A percentile compares a stretch with the other conserved stretches of the same genome.
Conservation (phyloP, 2,113 vertebrate genomes). For the Acanthisitta chloris region DNA sequence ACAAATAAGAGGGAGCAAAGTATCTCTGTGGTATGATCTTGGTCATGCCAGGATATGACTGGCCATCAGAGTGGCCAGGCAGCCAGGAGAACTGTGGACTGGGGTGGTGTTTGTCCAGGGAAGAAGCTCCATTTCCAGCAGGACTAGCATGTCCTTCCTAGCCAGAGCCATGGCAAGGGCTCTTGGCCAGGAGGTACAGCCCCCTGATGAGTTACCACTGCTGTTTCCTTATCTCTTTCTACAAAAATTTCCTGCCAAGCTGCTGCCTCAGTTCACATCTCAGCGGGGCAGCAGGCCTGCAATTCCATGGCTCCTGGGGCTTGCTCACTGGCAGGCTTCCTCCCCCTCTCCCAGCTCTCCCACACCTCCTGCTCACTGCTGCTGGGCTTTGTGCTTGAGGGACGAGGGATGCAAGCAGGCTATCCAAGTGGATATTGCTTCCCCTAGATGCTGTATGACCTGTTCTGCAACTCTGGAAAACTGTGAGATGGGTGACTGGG, state of each 20-base stretch:
- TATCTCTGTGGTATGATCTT: neutral
- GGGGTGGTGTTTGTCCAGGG: neutral
- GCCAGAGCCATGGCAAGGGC: neutral
- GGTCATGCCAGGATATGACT: neutral
- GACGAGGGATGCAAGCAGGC: neutral
- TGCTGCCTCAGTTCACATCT: neutral
- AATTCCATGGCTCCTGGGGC: neutral
- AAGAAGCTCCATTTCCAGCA: neutral
- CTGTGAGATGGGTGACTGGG: neutral
- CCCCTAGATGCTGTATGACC: neutral
- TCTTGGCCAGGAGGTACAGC: neutral
- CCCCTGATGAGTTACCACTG: neutral
- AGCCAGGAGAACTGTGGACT: neutral
- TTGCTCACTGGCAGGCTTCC: neutral
- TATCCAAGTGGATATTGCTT: neutral
- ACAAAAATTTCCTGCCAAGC: neutral
- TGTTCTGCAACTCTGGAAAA: neutral
- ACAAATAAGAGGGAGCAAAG: neutral
- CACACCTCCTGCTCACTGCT: neutral
- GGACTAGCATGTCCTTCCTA: neutral
- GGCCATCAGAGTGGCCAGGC: neutral
- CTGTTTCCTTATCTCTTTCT: neutral
- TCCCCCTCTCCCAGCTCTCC: neutral
- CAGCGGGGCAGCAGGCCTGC: neutral
- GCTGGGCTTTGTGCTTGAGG: neutral